A percentile compares a stretch with the other conserved stretches of the same genome.
Evolutionary conservation across 1,140 invertebrate species (phyloP).

Genomic region (Leptestheria dahalacensis): DNA sequence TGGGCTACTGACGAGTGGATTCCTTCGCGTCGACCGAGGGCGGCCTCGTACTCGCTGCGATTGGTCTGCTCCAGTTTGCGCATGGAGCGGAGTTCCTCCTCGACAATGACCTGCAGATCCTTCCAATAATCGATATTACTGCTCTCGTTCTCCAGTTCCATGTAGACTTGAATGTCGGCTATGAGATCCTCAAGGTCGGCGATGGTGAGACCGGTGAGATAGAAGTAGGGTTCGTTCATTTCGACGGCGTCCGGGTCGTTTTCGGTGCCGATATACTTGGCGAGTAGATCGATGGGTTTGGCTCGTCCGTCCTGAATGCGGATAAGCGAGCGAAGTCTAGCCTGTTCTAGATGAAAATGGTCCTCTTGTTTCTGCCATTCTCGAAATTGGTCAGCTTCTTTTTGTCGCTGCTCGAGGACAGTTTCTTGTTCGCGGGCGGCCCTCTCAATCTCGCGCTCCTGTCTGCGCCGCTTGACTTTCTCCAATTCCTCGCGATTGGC

Average conservation of each 20-base stretch:
- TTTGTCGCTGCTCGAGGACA: slow-evolving; percentile 68
- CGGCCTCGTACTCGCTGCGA: slow-evolving; percentile 41
- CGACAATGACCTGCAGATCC: slow-evolving; percentile 89
- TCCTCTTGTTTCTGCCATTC: slow-evolving; percentile 93
- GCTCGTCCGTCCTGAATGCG: slow-evolving; percentile 65
- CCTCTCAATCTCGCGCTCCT: slow-evolving; percentile 77
- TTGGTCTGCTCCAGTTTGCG: slow-evolving; percentile 45
- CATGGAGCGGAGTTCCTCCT: slow-evolving; percentile 83
- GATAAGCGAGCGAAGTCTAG: slow-evolving; percentile 75
- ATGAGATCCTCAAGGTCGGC: slow-evolving; percentile 93
- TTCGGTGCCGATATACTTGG: slow-evolving; percentile 88
- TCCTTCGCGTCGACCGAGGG: slow-evolving; percentile 63
- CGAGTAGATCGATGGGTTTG: slow-evolving; percentile 94
- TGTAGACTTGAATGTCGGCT: slow-evolving; percentile 82
- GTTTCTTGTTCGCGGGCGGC: slow-evolving; percentile 81
- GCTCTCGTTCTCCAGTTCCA: slow-evolving; percentile 65
- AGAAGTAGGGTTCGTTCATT: slow-evolving; percentile 96
- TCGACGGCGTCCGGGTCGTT: slow-evolving; percentile 84
- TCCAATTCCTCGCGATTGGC: slow-evolving; percentile 79
- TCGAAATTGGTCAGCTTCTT: slow-evolving; percentile 86
- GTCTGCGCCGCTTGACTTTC: slow-evolving; percentile 77
- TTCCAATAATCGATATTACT: slow-evolving; percentile 86
- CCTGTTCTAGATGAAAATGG: slow-evolving; percentile 79
- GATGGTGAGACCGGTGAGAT: slow-evolving; percentile 77
- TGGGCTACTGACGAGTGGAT: slow-evolving; percentile 83